Evolutionary conservation across 2,113 vertebrate species (phyloP), one percentile per base, ranked within the genome.

Genomic region (Gadus macrocephalus): DNA sequence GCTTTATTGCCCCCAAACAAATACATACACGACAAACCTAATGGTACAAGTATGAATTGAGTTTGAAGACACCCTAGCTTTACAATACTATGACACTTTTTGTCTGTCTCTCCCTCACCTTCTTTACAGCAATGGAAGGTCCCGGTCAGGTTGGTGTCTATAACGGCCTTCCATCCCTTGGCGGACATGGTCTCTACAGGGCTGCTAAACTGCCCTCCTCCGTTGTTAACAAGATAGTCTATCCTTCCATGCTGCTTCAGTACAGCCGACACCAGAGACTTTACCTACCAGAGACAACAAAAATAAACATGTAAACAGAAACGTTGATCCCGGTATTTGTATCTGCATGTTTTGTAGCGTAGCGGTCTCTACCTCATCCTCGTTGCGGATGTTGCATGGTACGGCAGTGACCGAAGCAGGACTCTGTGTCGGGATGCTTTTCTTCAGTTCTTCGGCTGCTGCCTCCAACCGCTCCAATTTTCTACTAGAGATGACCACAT

Each of bases 51-150:
- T 35, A 35, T 4, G 6, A 4, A 35, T 35, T 35, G 31, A 35
- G 31, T 35, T 35, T 35, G 31, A 35, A 35, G 31, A 35, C 31
- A 35, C 31, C 31, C 31, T 35, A 35, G 31, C 31, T 35, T 4
- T 35, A 35, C 2, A 1, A 35, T 35, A 35, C 31, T 35, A 35
- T 35, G 4, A 35, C 31, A 35, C 31, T 35, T 31, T 31, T 7
- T 35, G n/a, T 0, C 42, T 2, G 22, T 64, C 56, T 11, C 8
- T n/a, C 4, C 31, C 83, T 78, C 66, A 93, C 96, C 96, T 88
- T 94, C 90, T 88, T 92, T 94, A 87, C 93, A 97, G 89, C 96
- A 96, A 71, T 96, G 92, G 85, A 98, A 99, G n/a, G 95, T 96
- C 49, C 96, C 96, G 0, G 92, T 97, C 70, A 98, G 90, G 86